Evolutionary conservation across 2,797 vertebrate genomes (phyloP).

Genomic region (Petrocephalus schoutedeni): DNA sequence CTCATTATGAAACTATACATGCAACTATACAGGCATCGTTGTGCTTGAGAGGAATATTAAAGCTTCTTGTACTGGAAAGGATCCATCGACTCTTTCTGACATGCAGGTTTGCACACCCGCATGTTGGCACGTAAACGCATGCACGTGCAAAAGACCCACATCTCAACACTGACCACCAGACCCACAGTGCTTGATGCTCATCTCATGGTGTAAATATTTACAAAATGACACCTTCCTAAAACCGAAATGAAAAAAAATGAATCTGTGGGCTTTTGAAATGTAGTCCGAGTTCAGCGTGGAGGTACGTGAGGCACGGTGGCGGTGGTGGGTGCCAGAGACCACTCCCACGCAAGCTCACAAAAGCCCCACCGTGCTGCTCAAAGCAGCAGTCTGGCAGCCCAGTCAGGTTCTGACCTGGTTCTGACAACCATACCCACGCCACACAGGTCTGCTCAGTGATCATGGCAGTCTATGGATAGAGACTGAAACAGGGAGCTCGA

Average conservation of each 20-base stretch:
- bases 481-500: background rate
- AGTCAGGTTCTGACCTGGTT: background rate
- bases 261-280: background rate
- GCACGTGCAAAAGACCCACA: background rate
- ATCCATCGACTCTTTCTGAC: background rate
- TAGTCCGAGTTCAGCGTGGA: too few relatives aligned
- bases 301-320: too few relatives aligned
- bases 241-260: background rate
- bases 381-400: background rate
- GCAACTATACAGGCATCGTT: background rate
- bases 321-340: background rate
- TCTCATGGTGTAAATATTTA: background rate
- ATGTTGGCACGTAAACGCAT: background rate
- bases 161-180: background rate
- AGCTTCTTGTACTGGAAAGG: slow-evolving; percentile 20
- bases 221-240: background rate
- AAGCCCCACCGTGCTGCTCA: background rate
- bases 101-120: background rate
- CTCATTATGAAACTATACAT: background rate
- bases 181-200: background rate
- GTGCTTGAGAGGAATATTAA: slow-evolving; percentile 6
- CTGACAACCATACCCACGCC: background rate
- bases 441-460: background rate
- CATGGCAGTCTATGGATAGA: too few relatives aligned
- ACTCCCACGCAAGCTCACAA: background rate